These are phyloP conservation scores for Ladona fulva DNA, from an alignment of 1,140 invertebrate genomes.

Conservation along the genomic window DNA sequence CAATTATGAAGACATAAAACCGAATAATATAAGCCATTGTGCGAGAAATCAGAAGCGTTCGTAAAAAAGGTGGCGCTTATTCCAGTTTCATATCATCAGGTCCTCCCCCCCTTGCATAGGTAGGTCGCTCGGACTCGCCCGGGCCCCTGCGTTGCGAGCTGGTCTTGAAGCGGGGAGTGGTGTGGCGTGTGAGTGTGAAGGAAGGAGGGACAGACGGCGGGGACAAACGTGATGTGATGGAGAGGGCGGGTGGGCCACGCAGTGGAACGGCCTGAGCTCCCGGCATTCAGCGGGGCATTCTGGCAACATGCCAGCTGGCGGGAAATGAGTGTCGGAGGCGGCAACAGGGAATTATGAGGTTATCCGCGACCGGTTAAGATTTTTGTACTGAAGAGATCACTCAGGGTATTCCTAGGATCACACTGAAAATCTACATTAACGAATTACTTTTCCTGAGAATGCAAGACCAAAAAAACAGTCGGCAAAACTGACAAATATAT, in stretches of 20 bases:
- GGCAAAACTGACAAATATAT: too few relatives aligned
- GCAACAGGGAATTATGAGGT: neutral
- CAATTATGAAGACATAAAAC: neutral
- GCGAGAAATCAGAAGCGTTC: neutral
- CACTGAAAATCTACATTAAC: too few relatives aligned
- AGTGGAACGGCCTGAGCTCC: neutral
- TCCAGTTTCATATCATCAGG: neutral
- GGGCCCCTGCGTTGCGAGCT: neutral
- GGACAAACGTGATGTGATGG: constrained; percentile 7
- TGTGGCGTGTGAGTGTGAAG: neutral
- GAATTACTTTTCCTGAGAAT: too few relatives aligned
- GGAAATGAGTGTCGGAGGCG: constrained; percentile 7
- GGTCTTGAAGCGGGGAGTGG: neutral
- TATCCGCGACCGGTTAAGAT: too few relatives aligned
- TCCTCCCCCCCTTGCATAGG: neutral
- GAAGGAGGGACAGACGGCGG: neutral
- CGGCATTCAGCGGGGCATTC: constrained; percentile 1
- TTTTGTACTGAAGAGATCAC: too few relatives aligned
- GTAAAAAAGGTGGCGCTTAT: neutral
- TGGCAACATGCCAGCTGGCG: constrained; percentile 5
- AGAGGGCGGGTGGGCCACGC: constrained; percentile 2
- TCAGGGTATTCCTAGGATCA: too few relatives aligned
- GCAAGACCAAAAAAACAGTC: too few relatives aligned
- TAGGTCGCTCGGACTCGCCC: neutral
- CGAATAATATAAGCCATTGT: neutral